These are phyloP conservation scores for Andrena bicolor DNA, from an alignment of 2,888 invertebrate species.

Conservation along the genomic window DNA sequence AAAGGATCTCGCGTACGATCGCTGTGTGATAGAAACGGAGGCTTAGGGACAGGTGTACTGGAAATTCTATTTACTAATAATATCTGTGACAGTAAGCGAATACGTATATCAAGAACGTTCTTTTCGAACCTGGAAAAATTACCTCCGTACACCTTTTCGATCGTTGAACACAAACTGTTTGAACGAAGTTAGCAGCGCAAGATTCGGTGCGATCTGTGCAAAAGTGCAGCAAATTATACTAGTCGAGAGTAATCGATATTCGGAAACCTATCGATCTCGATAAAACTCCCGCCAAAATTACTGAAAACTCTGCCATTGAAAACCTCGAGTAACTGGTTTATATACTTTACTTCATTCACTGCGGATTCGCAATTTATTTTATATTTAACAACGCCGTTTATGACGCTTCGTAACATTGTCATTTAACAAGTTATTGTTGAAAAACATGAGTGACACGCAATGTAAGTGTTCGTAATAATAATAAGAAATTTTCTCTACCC, in stretches of 20 bases:
- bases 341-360: not conserved
- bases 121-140: slow-evolving; percentile 35
- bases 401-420: slow-evolving; percentile 29
- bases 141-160: slow-evolving; percentile 44
- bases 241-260: slow-evolving; percentile 41
- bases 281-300: slow-evolving; percentile 63
- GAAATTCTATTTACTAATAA: slow-evolving; percentile 1
- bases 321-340: not conserved
- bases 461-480: slow-evolving; percentile 30
- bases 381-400: not conserved
- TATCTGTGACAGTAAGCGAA: not conserved
- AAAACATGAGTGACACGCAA: slow-evolving; percentile 42
- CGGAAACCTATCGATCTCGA: slow-evolving; percentile 13
- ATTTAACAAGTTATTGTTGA: not conserved
- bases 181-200: slow-evolving; percentile 42
- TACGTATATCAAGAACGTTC: not conserved
- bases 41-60: not conserved
- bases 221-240: not conserved
- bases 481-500: not conserved
- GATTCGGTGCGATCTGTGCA: not conserved
- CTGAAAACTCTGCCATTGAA: slow-evolving; percentile 14
- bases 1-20: slow-evolving; percentile 17
- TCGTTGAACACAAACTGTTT: slow-evolving; percentile 58
- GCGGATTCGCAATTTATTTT: not conserved
- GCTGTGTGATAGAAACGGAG: slow-evolving; percentile 1